A percentile compares a stretch with the other conserved stretches of the same genome.
Evolutionary conservation across 2,113 vertebrate species (phyloP).

Genomic region (cat (Felis catus)): F.catus_Fca126_mat1.0 CM031419.1:19405001-19405500

Average conservation of each 20-base stretch:
- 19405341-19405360: slow-evolving; percentile 27
- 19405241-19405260: slow-evolving; percentile 70
- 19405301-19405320: slow-evolving; percentile 37
- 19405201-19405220: slow-evolving; percentile 71
- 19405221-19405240: slow-evolving; percentile 54
- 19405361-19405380: not conserved
- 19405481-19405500: slow-evolving; percentile 60
- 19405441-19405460: slow-evolving; percentile 48
- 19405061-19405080: slow-evolving; percentile 47
- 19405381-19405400: not conserved
- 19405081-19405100: slow-evolving; percentile 39
- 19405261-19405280: slow-evolving; percentile 76
- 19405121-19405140: slow-evolving; percentile 57
- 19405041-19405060: not conserved
- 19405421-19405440: not conserved
- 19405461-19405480: slow-evolving; percentile 39
- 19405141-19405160: slow-evolving; percentile 62
- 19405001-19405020: not conserved
- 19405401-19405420: not conserved
- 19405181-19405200: slow-evolving; percentile 63
- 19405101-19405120: slow-evolving; percentile 54
- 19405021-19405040: not conserved
- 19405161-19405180: slow-evolving; percentile 68
- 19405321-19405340: slow-evolving; percentile 28
- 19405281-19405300: slow-evolving; percentile 66